These are phyloP conservation scores for Choristoneura fumiferana DNA, from an alignment of 1,140 invertebrate genomes.

Conservation along the genomic window DNA sequence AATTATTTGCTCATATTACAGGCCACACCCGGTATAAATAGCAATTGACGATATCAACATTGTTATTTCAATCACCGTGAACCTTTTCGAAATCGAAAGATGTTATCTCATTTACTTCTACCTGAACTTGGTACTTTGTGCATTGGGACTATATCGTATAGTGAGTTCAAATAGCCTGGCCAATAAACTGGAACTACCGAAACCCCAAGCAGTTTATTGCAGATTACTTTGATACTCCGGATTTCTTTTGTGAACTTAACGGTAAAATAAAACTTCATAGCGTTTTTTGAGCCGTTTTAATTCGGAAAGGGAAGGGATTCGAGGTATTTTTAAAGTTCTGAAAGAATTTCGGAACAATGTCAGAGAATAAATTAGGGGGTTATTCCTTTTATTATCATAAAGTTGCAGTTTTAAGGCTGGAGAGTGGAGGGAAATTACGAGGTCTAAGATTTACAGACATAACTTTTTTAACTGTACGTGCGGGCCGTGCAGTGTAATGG, in stretches of 20 bases:
- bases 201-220: not conserved
- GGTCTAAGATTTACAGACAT: too few relatives aligned
- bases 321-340: conserved; percentile 1
- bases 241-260: conserved; percentile 12
- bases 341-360: conserved; percentile 12
- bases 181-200: not conserved
- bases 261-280: not conserved
- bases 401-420: not conserved
- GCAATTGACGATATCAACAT: too few relatives aligned
- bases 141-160: not conserved
- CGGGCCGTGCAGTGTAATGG: not conserved
- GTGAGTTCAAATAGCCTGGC: not conserved
- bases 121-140: not conserved
- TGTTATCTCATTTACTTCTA: conserved; percentile 11
- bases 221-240: conserved; percentile 4
- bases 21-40: too few relatives aligned
- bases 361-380: conserved; percentile 10
- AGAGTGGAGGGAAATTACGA: too few relatives aligned
- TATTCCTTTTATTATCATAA: conserved; percentile 5
- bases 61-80: not conserved
- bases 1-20: too few relatives aligned
- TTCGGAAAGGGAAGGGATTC: conserved; percentile 1
- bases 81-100: conserved; percentile 6
- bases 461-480: not conserved
- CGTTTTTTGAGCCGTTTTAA: conserved; percentile 7